A percentile compares a stretch with the other conserved stretches of the same genome.
phyloP scores from a whole-genome alignment of 2,113 vertebrate genomes.

The Megatriorchis doriae region DNA sequence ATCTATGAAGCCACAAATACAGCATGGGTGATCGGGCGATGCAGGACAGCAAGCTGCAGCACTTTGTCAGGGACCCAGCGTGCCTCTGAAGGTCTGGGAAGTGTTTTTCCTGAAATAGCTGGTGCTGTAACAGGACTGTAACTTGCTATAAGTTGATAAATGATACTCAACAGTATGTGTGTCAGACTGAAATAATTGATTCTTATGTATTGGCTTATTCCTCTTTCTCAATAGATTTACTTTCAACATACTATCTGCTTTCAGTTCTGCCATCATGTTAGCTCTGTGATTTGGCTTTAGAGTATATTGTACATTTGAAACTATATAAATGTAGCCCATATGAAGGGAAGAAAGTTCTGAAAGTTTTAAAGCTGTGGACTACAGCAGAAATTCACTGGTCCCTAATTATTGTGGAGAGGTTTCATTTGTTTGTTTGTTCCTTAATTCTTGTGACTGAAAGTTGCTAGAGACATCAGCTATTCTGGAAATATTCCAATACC shows the following conservation, averaged over 20 bases:
- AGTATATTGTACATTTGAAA: not conserved
- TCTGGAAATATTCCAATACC: not conserved
- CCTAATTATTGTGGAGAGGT: not conserved
- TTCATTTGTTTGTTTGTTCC: not conserved
- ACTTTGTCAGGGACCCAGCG: not conserved
- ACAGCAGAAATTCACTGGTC: not conserved
- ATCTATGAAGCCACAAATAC: not conserved
- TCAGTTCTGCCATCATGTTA: not conserved
- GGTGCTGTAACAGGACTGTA: not conserved
- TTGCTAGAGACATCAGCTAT: not conserved
- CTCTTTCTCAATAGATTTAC: not conserved
- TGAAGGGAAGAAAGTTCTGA: not conserved
- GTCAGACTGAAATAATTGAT: not conserved
- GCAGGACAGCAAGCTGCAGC: not conserved
- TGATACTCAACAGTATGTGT: not conserved
- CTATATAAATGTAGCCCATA: not conserved
- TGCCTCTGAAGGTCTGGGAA: not conserved
- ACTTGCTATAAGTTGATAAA: not conserved
- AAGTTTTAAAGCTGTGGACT: not conserved
- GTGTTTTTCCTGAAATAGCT: not conserved
- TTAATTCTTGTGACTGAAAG: not conserved
- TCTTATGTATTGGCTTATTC: not conserved
- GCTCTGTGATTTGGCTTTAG: not conserved
- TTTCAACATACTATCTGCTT: not conserved
- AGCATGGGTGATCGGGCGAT: accelerated